Conservation (phyloP, 2,888 invertebrate genomes). For the Thereva nobilitata region DNA sequence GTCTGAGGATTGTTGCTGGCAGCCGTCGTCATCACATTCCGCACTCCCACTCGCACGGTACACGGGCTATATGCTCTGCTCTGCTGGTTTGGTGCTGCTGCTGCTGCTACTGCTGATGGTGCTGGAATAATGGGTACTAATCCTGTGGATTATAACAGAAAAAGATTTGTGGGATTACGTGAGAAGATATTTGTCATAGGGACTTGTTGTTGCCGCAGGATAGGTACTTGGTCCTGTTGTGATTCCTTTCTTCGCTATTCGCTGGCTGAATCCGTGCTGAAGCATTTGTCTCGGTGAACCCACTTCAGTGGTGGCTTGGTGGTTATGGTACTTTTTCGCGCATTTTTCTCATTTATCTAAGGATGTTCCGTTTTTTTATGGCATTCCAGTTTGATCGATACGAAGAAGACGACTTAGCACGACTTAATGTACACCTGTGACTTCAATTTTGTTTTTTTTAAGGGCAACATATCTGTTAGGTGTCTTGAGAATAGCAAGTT, state of each 20-base stretch:
- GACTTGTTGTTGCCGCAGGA: conserved; percentile 29
- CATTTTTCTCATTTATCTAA: conserved; percentile 13
- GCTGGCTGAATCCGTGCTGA: too few relatives aligned
- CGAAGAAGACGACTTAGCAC: conserved; percentile 12
- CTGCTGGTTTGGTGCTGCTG: too few relatives aligned
- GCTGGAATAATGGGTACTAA: conserved; percentile 40
- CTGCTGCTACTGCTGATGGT: conserved; percentile 12
- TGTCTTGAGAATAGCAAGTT: background rate
- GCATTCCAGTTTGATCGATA: conserved; percentile 19
- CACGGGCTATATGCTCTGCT: too few relatives aligned
- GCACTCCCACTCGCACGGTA: conserved; percentile 8
- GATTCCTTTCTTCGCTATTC: conserved; percentile 2
- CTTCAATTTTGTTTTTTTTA: conserved; percentile 30
- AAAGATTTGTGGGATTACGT: conserved; percentile 41
- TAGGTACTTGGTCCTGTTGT: background rate
- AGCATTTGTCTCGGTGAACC: too few relatives aligned
- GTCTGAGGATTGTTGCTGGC: conserved; percentile 18
- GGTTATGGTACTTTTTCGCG: conserved; percentile 5
- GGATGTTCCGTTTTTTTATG: conserved; percentile 12
- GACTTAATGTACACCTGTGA: conserved; percentile 26
- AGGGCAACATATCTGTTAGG: conserved; percentile 17
- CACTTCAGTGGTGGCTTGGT: too few relatives aligned
- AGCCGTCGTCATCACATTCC: conserved; percentile 23
- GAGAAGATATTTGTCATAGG: conserved; percentile 40
- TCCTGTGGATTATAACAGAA: conserved; percentile 38